Conservation (phyloP, 1,140 invertebrate species). For the Macrotrachela quadricornifera region DNA sequence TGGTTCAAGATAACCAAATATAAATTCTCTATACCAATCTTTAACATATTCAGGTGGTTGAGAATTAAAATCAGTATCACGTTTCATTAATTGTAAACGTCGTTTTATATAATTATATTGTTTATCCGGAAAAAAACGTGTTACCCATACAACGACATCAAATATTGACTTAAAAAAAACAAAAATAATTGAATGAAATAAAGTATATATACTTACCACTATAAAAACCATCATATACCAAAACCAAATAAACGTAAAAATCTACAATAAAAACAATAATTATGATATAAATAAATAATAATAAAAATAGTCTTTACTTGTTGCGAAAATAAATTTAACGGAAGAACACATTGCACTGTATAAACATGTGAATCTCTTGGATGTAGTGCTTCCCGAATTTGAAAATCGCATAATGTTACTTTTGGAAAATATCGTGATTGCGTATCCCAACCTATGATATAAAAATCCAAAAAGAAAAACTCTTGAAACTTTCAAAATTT, state of each 20-base stretch:
- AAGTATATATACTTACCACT: no score
- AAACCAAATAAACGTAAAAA: slow-evolving; percentile 28
- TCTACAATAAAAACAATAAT: neutral
- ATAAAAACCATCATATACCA: slow-evolving; percentile 24
- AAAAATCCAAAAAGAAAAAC: no score
- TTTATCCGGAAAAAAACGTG: slow-evolving; percentile 6
- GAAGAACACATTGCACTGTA: slow-evolving; percentile 27
- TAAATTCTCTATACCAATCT: slow-evolving; percentile 26
- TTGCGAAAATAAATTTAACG: slow-evolving; percentile 29
- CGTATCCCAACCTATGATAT: slow-evolving; percentile 19
- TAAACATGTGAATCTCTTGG: slow-evolving; percentile 12
- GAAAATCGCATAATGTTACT: slow-evolving; percentile 9
- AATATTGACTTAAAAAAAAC: slow-evolving; percentile 15
- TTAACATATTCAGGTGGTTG: slow-evolving; percentile 14
- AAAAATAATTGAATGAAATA: no score
- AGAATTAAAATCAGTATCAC: neutral
- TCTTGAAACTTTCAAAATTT: no score
- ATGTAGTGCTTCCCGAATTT: slow-evolving; percentile 4
- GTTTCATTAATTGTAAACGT: slow-evolving; percentile 3
- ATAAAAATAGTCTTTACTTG: slow-evolving; percentile 16
- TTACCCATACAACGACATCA: slow-evolving; percentile 17
- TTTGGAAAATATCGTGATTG: slow-evolving; percentile 5
- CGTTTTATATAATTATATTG: slow-evolving; percentile 6
- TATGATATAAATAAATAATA: no score
- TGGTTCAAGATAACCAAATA: slow-evolving; percentile 33